Evolutionary conservation across 2,888 invertebrate genomes (phyloP), one percentile per base, ranked within the genome.

Genomic region (Cantharis rufa): DNA sequence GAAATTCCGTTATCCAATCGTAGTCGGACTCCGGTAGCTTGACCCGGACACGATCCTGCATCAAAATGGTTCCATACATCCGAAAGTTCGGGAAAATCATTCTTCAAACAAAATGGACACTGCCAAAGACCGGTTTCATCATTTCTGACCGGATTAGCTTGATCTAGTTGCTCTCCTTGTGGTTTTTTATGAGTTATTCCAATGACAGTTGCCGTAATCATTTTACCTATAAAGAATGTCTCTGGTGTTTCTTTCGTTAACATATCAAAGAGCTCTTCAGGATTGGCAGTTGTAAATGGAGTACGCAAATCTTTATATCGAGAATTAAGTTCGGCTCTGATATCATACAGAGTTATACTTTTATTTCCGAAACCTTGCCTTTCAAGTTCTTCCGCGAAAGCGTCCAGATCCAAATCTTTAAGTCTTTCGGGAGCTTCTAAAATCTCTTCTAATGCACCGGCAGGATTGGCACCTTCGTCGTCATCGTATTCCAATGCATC

Each of bases 31-130:
- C 99, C 99, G 0, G 95, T 95, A 0, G 99, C 96, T 86, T 97
- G 96, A 0, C 99, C 99, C 0, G 97, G 98, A 89, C 99, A 99
- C 1, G 94, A 93, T 27, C 96, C 96, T 0, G 96, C 96, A 88
- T 99, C 98, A 89, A 98, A 98, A 88, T 99, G 98, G 88, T 96
- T 97, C 98, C 98, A 99, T 69, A 98, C 98, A 90, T 98, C 98
- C 16, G 97, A 96, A 28, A 98, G 89, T 86, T 98, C 98, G 0
- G 97, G 96, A 84, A 99, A 98, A 88, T 98, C 97, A 86, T 97
- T 97, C 86, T 97, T 97, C 82, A 95, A 91, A 89, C 99, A 99
- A 89, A 98, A 98, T 0, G 98, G 98, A 90, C 99, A 99, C 86
- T 98, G 96, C 98, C 98, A 99, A 62, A 98, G 90, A 0, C 97